Base-by-base conservation (phyloP, 2,113 vertebrate species). In the Falco punctatus region DNA sequence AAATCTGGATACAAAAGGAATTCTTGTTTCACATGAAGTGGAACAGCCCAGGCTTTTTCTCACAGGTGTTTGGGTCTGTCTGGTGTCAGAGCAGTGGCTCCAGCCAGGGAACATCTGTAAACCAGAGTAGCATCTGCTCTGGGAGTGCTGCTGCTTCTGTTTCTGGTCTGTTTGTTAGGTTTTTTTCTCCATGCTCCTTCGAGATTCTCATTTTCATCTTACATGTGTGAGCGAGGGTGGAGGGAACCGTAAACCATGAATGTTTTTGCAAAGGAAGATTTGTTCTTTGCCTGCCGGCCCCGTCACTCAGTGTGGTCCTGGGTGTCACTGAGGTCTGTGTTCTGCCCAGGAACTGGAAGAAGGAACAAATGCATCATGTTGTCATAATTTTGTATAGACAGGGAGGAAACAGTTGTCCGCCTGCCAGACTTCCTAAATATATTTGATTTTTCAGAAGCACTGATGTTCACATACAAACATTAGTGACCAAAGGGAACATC, bases 51-150 rank as follows among this genome's bases (percentile, higher is more conserved):
- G 11, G 24, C 24, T 23, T 23, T 5, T 30, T 69, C 32, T 30
- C 7, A 0, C 23, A 17, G 73, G 15, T 1, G 1, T 26, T 21
- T 2, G 7, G 15, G 55, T 26, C 14, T 3, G 22, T 17, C 27
- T 32, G 35, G 20, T 0, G 4, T 10, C 17, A 48, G 23, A n/a
- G 38, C 38, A n/a, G 55, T 3, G 9, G 10, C n/a, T 62, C 16
- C n/a, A 44, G 62, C 4, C 18, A 4, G 38, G 73, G 21, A 24
- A 1, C 2, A 13, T 4, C 49, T 21, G 4, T 20, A 28, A 55
- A 13, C 18, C 32, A 44, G 32, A 33, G 48, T 65, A 48, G 1
- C 0, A 2, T 22, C 55, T 18, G 20, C 2, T 6, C 9, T 20
- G 54, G 38, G 10, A 33, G 13, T 4, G 44, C 3, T 52, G 44